These are phyloP conservation scores for Phalacrocorax brasilianus DNA, from an alignment of 2,113 vertebrate genomes.

Conservation along the genomic window DNA sequence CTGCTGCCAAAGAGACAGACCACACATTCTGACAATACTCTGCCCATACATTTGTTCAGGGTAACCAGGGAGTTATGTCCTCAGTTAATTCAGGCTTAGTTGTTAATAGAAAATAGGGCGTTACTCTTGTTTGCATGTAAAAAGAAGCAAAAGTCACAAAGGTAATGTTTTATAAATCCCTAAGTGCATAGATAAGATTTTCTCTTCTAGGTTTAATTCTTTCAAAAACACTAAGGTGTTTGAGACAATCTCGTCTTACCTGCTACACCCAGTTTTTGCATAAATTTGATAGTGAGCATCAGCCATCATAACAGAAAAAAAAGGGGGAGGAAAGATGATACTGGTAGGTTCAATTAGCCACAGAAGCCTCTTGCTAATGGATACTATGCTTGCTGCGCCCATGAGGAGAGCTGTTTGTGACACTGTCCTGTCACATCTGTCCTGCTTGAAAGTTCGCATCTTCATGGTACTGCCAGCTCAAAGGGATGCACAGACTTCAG, in stretches of 20 bases:
- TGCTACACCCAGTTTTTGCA: not conserved
- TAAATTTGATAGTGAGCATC: not conserved
- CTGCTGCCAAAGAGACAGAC: not conserved
- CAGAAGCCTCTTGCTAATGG: not conserved
- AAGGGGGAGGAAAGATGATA: not conserved
- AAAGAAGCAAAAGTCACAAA: not conserved
- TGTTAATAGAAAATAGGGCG: not conserved
- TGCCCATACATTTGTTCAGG: not conserved
- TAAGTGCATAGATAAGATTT: not conserved
- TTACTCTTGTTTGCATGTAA: not conserved
- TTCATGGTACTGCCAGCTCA: fast-evolving
- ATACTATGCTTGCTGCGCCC: not conserved
- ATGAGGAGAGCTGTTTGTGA: not conserved
- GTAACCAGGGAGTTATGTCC: not conserved
- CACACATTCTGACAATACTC: not conserved
- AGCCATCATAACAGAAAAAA: not conserved
- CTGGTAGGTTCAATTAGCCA: fast-evolving
- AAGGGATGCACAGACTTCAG: not conserved
- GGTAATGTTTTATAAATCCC: not conserved
- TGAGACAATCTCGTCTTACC: not conserved
- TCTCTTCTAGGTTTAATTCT: not conserved
- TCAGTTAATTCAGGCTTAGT: not conserved
- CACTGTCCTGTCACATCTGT: not conserved
- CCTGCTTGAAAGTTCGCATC: not conserved
- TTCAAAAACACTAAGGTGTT: not conserved